Conservation (phyloP, 2,888 invertebrate species). For the Watsonalla binaria region DNA sequence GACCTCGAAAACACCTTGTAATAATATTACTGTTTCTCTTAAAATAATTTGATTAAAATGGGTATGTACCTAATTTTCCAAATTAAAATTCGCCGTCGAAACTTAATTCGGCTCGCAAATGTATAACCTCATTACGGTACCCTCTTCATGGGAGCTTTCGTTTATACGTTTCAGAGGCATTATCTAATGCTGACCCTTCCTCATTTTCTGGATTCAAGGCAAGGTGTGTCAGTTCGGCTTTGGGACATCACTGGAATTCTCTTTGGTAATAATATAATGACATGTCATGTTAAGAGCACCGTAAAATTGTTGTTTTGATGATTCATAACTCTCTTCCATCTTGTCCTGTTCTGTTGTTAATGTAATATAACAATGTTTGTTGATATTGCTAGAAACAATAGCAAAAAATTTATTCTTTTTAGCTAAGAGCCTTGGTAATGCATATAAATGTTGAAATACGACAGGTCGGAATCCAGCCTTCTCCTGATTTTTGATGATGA, state of each 20-base stretch:
- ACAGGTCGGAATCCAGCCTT: too few relatives aligned
- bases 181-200: constrained; percentile 48
- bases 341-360: too few relatives aligned
- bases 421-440: too few relatives aligned
- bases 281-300: neutral
- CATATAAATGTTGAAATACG: too few relatives aligned
- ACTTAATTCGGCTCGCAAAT: constrained; percentile 48
- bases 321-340: neutral
- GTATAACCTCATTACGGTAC: constrained; percentile 60
- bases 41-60: constrained; percentile 30
- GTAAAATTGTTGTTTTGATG: neutral
- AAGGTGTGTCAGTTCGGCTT: constrained; percentile 13
- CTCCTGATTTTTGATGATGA: too few relatives aligned
- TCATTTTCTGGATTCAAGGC: constrained; percentile 38
- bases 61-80: constrained; percentile 26
- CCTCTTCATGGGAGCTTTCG: constrained; percentile 56
- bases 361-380: too few relatives aligned
- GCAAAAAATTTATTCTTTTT: too few relatives aligned
- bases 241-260: constrained; percentile 21
- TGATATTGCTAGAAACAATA: too few relatives aligned
- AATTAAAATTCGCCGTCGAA: constrained; percentile 39
- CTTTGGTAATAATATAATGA: constrained; percentile 17
- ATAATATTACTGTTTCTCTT: constrained; percentile 2
- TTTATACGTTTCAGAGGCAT: constrained; percentile 48
- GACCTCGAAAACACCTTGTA: neutral